phyloP scores from a whole-genome alignment of 2,797 vertebrate species.

The Darevskia mixta region DNA sequence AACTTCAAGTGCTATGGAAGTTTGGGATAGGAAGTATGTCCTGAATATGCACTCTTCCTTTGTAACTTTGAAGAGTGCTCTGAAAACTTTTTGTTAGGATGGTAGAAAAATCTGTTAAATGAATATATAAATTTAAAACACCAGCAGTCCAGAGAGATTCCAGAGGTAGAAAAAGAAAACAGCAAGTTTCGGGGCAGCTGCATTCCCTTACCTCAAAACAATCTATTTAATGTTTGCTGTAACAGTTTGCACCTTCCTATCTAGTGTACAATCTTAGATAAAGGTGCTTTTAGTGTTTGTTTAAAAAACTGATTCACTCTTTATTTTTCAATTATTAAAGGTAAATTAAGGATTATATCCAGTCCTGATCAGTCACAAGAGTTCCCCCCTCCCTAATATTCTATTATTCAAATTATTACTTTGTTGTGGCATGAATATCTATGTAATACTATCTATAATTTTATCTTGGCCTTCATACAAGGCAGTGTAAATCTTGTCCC shows the following conservation, averaged over 20 bases:
- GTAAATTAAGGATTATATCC: neutral
- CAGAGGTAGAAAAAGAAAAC: no score
- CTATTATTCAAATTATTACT: neutral
- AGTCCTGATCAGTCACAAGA: neutral
- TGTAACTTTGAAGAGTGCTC: neutral
- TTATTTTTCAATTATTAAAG: neutral
- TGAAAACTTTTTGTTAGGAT: neutral
- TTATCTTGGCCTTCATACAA: neutral
- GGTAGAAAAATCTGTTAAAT: no score
- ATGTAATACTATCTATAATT: neutral
- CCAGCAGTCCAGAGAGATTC: no score
- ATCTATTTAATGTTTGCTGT: neutral
- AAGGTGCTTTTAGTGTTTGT: neutral
- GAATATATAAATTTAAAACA: no score
- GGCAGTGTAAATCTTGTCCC: neutral
- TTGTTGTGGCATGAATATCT: neutral
- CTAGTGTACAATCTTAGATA: neutral
- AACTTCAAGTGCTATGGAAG: neutral
- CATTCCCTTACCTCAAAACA: neutral
- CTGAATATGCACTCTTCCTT: neutral
- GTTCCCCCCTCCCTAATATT: neutral
- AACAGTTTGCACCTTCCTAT: neutral
- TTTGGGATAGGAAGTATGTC: neutral
- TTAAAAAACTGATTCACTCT: neutral
- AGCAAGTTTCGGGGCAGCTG: neutral